A percentile compares a stretch with the other conserved stretches of the same genome.
Conservation (phyloP, 2,797 vertebrate genomes). For the Ptychadena robeensis region DNA sequence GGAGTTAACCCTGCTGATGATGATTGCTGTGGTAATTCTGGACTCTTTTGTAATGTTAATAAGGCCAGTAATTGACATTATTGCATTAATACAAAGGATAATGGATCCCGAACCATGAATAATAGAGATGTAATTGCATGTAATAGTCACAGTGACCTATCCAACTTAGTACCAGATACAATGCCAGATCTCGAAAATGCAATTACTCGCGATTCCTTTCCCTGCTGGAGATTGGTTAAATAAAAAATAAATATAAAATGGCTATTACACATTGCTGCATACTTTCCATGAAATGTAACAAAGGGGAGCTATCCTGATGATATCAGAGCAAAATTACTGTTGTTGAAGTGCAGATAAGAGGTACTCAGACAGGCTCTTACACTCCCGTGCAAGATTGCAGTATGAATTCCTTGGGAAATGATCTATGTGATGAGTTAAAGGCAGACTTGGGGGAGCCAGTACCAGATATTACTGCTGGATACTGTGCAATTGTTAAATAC, state of each 20-base stretch:
- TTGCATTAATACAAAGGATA: conserved; percentile 61
- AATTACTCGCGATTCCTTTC: conserved; percentile 37
- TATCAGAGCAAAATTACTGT: conserved; percentile 21
- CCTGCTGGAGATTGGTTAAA: conserved; percentile 29
- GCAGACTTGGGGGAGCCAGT: background rate
- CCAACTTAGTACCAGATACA: conserved; percentile 46
- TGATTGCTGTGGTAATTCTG: conserved; percentile 42
- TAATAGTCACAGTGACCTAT: conserved; percentile 59
- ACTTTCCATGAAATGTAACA: background rate
- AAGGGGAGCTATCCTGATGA: conserved; percentile 9
- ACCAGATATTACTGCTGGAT: background rate
- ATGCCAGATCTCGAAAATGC: conserved; percentile 51
- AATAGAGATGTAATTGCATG: conserved; percentile 59
- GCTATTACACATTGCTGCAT: conserved; percentile 22
- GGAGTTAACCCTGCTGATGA: conserved; percentile 24
- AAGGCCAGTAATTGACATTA: conserved; percentile 60
- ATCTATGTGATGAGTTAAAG: conserved; percentile 18
- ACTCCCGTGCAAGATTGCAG: background rate
- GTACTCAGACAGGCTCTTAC: background rate
- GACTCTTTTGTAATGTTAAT: conserved; percentile 58
- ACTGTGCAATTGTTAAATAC: background rate
- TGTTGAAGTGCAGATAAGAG: conserved; percentile 27
- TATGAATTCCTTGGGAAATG: conserved; percentile 12
- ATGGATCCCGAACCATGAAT: conserved; percentile 56
- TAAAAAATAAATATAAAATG: conserved; percentile 34